Conservation (phyloP, 2,113 vertebrate genomes). For the Eidolon helvum region DNA sequence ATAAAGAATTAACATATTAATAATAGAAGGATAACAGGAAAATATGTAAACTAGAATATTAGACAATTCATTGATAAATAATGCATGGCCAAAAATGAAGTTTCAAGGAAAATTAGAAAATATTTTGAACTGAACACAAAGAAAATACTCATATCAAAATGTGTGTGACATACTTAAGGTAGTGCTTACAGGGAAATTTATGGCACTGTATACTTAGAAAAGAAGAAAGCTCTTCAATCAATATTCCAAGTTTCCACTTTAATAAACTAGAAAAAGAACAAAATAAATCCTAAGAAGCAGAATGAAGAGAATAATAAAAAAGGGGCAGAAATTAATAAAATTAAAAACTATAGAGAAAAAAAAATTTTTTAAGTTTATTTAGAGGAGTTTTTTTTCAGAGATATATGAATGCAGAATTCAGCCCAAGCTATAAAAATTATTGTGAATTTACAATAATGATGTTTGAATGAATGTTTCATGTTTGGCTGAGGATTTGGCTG, state of each 20-base stretch:
- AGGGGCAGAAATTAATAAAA: background rate
- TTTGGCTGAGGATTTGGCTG: background rate
- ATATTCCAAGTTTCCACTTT: background rate
- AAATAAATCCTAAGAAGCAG: background rate
- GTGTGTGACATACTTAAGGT: background rate
- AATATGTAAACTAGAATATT: background rate
- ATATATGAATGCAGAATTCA: background rate
- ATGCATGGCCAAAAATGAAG: background rate
- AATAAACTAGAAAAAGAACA: background rate
- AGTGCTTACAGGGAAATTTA: background rate
- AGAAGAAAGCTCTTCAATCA: background rate
- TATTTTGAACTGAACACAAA: background rate
- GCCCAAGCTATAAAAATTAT: background rate
- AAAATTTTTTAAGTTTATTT: too few species aligned
- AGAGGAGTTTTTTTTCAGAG: background rate
- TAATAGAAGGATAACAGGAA: background rate
- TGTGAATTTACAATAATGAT: background rate
- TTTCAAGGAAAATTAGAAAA: background rate
- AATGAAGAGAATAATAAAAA: background rate
- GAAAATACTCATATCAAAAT: background rate
- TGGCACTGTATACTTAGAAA: background rate
- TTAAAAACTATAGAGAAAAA: background rate
- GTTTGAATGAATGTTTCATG: background rate
- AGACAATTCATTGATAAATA: background rate
- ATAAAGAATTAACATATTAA: background rate